Base-by-base conservation (phyloP, 1,140 invertebrate species). In the Steinernema feltiae region DNA sequence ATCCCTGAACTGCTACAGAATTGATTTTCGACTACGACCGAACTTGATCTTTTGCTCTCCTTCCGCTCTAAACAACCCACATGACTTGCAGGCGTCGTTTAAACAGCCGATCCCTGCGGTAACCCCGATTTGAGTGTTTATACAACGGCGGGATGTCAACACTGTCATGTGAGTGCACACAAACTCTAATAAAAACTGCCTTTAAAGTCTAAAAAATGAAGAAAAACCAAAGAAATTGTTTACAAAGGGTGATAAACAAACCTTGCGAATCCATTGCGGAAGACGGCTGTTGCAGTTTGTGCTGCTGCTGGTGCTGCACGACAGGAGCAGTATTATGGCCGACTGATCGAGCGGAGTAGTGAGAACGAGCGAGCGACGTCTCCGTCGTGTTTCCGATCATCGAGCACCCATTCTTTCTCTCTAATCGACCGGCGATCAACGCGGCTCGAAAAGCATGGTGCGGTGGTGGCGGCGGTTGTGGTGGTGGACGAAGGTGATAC, bases 401-500 rank as follows among this genome's bases (percentile, higher is more conserved):
- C 53, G 53, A 63, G 53, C 53, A 63, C 53, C 53, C 53, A 63
- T 27, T 27, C 53, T n/a, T n/a, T 27, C 53, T 63, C 24, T 63
- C 53, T 63, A 63, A 63, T 63, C 53, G 53, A 63, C 53, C 53
- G 53, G 53, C 53, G 53, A 63, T 63, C 53, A 63, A 63, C 53
- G 53, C 15, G 24, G 53, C 53, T 63, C 15, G 12, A 63, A 63
- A 63, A 63, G 53, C 53, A 27, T 63, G 53, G 53, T 63, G 53
- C n/a, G n/a, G n/a, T n/a, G n/a, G n/a, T n/a, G 53, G 35, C 7
- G 35, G 18, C 12, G 53, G 24, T 46, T 46, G 41, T 46, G 41
- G 53, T 63, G 7, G 53, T 17, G 53, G 53, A 63, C 53, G 53
- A 12, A 15, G 53, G 53, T 63, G 53, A 63, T 63, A 63, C 53